Evolutionary conservation across 2,797 vertebrate genomes (phyloP), one percentile per base, ranked within the genome.

Genomic region (Lepus oiostolus): DNA sequence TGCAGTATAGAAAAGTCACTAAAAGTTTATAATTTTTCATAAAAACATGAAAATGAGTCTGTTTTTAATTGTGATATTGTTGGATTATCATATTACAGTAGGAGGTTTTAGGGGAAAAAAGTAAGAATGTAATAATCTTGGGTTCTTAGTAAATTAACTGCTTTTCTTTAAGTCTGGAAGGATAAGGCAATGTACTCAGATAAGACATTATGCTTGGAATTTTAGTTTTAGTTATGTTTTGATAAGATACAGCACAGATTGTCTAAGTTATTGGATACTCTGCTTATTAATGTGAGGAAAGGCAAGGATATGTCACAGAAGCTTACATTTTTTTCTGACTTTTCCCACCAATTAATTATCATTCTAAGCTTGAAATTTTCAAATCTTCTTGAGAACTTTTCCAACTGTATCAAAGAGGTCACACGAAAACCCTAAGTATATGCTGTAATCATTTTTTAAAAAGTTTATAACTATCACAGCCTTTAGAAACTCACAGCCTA

Each of bases 201-300:
- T 76, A n/a, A 72, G 19, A 17, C 54, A 47, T 47, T 58, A 21
- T 35, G 32, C 14, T 47, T 4, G 47, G 21, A 35, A 17, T 67
- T 62, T 85, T 32, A 47, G 11, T 76, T 93, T 68, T 54, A 24
- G 30, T 68, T 35, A 32, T 54, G 9, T 14, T 84, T 94, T 86
- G 7, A 13, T 92, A 62, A 80, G 35, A 63, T 14, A 28, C 7
- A 83, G 19, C 16, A 32, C 16, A 58, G 1, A 2, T 21, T 94
- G 79, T 93, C 19, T 67, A 77, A 47, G 21, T 50, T 74, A 35
- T 47, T 89, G 58, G n/a, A 58, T 13, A 1, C 3, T 62, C 9
- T 77, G 8, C 5, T 88, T 90, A 62, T 12, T 52, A 38, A 95
- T 91, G 63, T 68, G 22, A 86, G 62, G 4, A 42, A 95, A 85